Evolutionary conservation across 1,140 invertebrate species (phyloP).

Genomic region (Drosophila lacertosa): DNA sequence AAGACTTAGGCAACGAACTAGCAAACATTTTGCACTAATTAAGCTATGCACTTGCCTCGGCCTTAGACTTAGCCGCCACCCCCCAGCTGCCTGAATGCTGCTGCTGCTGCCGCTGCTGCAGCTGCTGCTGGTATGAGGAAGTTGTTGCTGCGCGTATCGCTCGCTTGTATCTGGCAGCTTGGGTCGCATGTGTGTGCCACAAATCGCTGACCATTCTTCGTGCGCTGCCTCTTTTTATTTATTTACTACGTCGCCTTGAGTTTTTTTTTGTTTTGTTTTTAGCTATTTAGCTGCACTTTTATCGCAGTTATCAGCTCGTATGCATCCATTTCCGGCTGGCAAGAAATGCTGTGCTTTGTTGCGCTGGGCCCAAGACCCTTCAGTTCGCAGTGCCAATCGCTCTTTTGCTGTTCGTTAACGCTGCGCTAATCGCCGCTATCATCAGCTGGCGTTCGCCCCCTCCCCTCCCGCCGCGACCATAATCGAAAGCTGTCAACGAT

Average conservation of each 20-base stretch:
- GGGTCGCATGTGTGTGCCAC: slow-evolving; percentile 18
- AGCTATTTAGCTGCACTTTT: slow-evolving; percentile 36
- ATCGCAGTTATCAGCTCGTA: slow-evolving; percentile 42
- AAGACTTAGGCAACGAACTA: slow-evolving; percentile 28
- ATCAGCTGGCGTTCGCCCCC: background rate
- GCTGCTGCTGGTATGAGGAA: slow-evolving; percentile 54
- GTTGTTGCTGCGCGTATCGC: slow-evolving; percentile 50
- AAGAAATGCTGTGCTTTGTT: slow-evolving; percentile 17
- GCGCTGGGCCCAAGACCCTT: background rate
- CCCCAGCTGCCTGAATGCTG: too few species aligned
- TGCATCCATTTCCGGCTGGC: slow-evolving; percentile 42
- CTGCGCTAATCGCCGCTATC: slow-evolving; percentile 30
- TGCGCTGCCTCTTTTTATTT: background rate
- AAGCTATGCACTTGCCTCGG: slow-evolving; percentile 50
- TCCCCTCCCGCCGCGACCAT: background rate
- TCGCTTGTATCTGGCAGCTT: slow-evolving; percentile 47
- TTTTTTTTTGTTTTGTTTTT: slow-evolving; percentile 7
- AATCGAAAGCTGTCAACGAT: slow-evolving; percentile 28
- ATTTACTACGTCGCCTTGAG: too few species aligned
- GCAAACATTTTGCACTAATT: slow-evolving; percentile 54
- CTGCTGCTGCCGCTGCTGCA: too few species aligned
- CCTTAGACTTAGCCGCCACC: too few species aligned
- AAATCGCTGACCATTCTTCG: slow-evolving; percentile 33
- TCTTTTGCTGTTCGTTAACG: slow-evolving; percentile 23
- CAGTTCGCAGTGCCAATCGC: slow-evolving; percentile 11